phyloP scores from a whole-genome alignment of 2,888 invertebrate genomes.

The Rutpela maculata region DNA sequence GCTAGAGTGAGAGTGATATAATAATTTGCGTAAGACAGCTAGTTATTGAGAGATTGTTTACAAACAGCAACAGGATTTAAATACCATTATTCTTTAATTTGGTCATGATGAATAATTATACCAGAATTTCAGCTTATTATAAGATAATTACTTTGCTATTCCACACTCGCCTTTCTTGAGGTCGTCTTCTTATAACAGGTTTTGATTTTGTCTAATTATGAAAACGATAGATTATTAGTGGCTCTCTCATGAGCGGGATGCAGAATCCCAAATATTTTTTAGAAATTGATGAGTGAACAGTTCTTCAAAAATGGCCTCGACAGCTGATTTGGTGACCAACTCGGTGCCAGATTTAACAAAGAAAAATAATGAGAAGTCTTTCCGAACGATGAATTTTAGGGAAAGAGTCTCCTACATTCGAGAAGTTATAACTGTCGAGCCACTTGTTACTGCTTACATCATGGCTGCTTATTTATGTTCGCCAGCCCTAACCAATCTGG shows the following conservation, averaged over 20 bases:
- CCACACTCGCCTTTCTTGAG: constrained; percentile 27
- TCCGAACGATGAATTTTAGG: constrained; percentile 55
- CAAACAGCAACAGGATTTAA: neutral
- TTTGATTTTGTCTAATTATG: constrained; percentile 26
- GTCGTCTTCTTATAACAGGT: constrained; percentile 41
- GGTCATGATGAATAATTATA: constrained; percentile 4
- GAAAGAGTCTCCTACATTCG: constrained; percentile 58
- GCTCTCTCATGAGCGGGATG: constrained; percentile 14
- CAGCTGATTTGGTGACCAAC: constrained; percentile 65
- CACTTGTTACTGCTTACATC: constrained; percentile 68
- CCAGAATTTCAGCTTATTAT: constrained; percentile 22
- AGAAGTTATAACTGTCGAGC: constrained; percentile 71
- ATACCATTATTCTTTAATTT: neutral
- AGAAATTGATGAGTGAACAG: neutral
- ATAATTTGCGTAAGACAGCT: neutral
- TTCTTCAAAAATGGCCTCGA: constrained; percentile 63
- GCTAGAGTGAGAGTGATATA: constrained; percentile 8
- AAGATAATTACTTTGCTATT: neutral
- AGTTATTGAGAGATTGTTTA: neutral
- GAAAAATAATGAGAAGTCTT: constrained; percentile 56
- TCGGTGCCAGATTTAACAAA: constrained; percentile 61
- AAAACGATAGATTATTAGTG: constrained; percentile 7
- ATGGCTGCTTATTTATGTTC: constrained; percentile 65
- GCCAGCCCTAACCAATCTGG: constrained; percentile 75
- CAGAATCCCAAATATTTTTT: constrained; percentile 17